Evolutionary conservation across 2,888 invertebrate species (phyloP), one percentile per base, ranked within the genome.

Genomic region (Koerneria pararmatus): DNA sequence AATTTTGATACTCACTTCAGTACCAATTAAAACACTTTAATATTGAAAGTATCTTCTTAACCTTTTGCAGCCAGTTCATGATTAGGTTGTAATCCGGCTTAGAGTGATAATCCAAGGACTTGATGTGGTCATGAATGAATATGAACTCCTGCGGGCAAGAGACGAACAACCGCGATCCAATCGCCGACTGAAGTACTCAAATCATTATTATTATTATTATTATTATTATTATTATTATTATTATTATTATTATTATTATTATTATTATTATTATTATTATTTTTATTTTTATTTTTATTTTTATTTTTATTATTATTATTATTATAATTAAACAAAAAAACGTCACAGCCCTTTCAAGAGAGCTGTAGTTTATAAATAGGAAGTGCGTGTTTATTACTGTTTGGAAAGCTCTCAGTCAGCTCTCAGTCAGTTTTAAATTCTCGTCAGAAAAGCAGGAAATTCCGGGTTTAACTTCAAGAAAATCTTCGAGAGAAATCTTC

Each of bases 41-140:
- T n/a, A n/a, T n/a, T n/a, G n/a, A n/a, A n/a, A n/a, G 15, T 29
- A 27, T 35, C 5, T 11, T 57, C 57, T 15, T 32, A n/a, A 62
- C 62, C 62, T 51, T 62, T 11, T 34, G 32, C 5, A 62, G 31
- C 49, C 51, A 62, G 27, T 29, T 31, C 22, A 27, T 51, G 1
- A 62, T 32, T 24, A 62, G 27, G 6, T 62, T 53, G 53, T 62
- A 62, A 34, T 62, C 53, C 15, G 62, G 62, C 53, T 62, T 62
- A 27, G 37, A 37, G 2, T 11, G 37, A 35, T 6, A 62, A 19
- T 29, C n/a, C 32, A 62, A n/a, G 15, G 62, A 62, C 3, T 62
- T 29, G 1, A 76, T 69, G 58, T 75, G 74, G 31, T 74, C 72
- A 59, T 70, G 69, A 11, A 74, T 69, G 11, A 59, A 41, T 8